Percentiles rank a stretch among this genome's conserved stretches.
Evolutionary conservation across 2,888 invertebrate species (phyloP).

Genomic region (Zygothrica quintamaculata): DNA sequence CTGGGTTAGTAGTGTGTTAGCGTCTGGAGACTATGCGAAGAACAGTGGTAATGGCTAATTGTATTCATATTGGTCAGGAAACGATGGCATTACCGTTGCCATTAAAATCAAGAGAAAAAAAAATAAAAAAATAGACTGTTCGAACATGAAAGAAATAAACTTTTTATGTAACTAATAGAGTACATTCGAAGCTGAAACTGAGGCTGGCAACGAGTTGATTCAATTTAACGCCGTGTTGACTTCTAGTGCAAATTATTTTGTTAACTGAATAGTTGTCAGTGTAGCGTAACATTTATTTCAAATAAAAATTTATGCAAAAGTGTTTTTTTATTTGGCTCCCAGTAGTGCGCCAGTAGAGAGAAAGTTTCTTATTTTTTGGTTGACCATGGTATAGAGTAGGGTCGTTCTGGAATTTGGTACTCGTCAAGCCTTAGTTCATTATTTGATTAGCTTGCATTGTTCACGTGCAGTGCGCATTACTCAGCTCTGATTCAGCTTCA

Average conservation of each 20-base stretch:
- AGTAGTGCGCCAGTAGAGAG: conserved; percentile 54
- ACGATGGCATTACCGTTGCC: conserved; percentile 33
- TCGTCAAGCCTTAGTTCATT: too few relatives aligned
- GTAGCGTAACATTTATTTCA: conserved; percentile 74
- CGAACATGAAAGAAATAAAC: too few relatives aligned
- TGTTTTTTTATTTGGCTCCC: conserved; percentile 45
- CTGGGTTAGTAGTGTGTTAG: conserved; percentile 72
- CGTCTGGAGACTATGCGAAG: conserved; percentile 46
- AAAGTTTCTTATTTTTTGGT: conserved; percentile 75
- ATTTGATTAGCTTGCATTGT: conserved; percentile 79
- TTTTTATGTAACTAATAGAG: too few relatives aligned
- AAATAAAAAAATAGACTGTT: too few relatives aligned
- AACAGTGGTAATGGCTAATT: conserved; percentile 5
- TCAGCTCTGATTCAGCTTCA: conserved; percentile 14
- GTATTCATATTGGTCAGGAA: conserved; percentile 13
- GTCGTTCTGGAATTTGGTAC: conserved; percentile 39
- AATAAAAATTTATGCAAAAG: conserved; percentile 78
- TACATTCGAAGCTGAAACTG: conserved; percentile 12
- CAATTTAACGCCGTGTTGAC: conserved; percentile 71
- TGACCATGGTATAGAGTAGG: conserved; percentile 32
- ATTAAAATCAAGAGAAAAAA: too few relatives aligned
- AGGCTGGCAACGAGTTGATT: conserved; percentile 48
- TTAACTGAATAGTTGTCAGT: conserved; percentile 35
- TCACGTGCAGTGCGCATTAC: conserved; percentile 52
- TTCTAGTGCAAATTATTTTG: conserved; percentile 69